Conservation (phyloP, 1,140 invertebrate species). For the Drosophila biarmipes region DNA sequence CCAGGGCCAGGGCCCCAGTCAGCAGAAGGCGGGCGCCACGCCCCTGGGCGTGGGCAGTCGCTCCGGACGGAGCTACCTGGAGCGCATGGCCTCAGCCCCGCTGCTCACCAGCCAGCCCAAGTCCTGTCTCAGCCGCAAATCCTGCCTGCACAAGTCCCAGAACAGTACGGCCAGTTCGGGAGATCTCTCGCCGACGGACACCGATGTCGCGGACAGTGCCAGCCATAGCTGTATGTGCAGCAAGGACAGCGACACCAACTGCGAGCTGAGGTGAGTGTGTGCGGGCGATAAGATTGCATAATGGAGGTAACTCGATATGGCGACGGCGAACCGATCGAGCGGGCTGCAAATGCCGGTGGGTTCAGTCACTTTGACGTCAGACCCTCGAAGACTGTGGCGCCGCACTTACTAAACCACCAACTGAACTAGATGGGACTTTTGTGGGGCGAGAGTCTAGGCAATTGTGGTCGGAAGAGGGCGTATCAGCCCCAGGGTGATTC, state of each 20-base stretch:
- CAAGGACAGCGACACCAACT: conserved; percentile 25
- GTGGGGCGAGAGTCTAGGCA: conserved; percentile 26
- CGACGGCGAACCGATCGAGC: conserved; percentile 6
- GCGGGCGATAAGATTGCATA: conserved; percentile 33
- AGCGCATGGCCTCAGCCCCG: conserved; percentile 77
- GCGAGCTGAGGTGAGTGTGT: conserved; percentile 66
- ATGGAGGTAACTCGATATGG: conserved; percentile 45
- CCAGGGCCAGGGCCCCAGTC: conserved; percentile 39
- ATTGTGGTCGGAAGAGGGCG: conserved; percentile 29
- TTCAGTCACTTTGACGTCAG: conserved; percentile 56
- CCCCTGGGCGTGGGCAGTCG: conserved; percentile 68
- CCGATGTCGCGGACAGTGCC: conserved; percentile 43
- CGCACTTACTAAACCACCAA: conserved; percentile 48
- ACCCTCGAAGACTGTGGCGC: conserved; percentile 33
- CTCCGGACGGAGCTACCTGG: conserved; percentile 71
- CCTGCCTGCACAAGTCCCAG: conserved; percentile 70
- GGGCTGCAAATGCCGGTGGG: conserved; percentile 24
- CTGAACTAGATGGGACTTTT: conserved; percentile 60
- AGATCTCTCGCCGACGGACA: conserved; percentile 38
- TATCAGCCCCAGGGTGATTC: conserved; percentile 30
- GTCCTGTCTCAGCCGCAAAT: conserved; percentile 80
- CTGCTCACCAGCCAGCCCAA: conserved; percentile 65
- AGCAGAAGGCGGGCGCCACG: conserved; percentile 59
- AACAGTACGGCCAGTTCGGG: conserved; percentile 35
- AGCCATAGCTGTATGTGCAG: conserved; percentile 13